phyloP scores from a whole-genome alignment of 2,797 vertebrate species.

The Cyclopterus lumpus region DNA sequence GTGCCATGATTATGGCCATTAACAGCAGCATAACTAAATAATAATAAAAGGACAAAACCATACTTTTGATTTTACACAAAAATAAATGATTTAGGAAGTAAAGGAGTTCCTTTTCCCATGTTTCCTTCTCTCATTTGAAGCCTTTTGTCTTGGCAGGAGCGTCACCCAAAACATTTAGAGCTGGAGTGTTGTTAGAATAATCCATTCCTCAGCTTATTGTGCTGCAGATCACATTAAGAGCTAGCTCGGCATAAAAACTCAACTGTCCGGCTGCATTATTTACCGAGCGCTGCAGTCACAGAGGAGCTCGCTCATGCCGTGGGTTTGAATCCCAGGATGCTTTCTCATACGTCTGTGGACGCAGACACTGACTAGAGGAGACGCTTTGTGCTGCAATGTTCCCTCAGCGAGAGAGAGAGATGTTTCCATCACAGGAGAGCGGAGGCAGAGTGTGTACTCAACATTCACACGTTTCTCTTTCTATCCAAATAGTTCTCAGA shows the following conservation, averaged over 20 bases:
- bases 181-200: conserved; percentile 42
- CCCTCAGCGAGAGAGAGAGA: conserved; percentile 21
- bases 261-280: conserved; percentile 27
- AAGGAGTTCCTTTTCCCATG: not conserved
- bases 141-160: conserved; percentile 24
- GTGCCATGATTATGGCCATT: not conserved
- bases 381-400: conserved; percentile 5
- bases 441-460: conserved; percentile 5
- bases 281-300: conserved; percentile 10
- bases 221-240: conserved; percentile 33
- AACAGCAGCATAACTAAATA: not conserved
- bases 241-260: conserved; percentile 33
- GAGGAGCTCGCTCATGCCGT: conserved; percentile 22
- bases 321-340: conserved; percentile 40
- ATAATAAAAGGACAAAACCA: not conserved
- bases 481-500: conserved; percentile 49
- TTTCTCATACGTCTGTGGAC: not conserved
- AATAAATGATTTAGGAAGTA: not conserved
- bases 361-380: conserved; percentile 15
- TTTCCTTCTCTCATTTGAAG: conserved; percentile 17
- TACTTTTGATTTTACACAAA: not conserved
- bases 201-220: conserved; percentile 32
- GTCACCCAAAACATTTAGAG: conserved; percentile 16
- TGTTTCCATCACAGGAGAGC: conserved; percentile 33
- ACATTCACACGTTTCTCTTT: conserved; percentile 45